These are phyloP conservation scores for Neotoma lepida DNA, from an alignment of 2,113 vertebrate species.

Conservation along the genomic window DNA sequence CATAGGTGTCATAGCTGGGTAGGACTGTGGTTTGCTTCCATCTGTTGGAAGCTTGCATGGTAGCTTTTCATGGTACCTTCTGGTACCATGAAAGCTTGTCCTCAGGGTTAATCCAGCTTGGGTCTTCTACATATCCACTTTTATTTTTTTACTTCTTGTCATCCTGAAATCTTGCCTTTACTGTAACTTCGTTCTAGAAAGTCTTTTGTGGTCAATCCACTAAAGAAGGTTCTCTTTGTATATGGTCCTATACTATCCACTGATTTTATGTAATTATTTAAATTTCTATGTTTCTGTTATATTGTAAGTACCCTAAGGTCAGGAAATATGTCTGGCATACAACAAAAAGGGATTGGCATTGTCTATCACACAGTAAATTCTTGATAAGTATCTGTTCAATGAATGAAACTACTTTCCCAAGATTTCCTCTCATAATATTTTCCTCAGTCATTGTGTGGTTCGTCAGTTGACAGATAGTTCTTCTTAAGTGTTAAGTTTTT, in stretches of 20 bases:
- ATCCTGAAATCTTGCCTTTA: slow-evolving; percentile 26
- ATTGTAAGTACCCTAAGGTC: background rate
- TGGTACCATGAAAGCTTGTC: background rate
- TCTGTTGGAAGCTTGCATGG: background rate
- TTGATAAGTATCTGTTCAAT: slow-evolving; percentile 40
- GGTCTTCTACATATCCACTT: background rate
- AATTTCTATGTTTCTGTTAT: slow-evolving; percentile 6
- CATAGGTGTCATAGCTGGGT: background rate
- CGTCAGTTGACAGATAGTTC: background rate
- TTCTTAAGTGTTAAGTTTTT: background rate
- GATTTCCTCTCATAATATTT: no score
- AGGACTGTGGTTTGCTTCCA: background rate
- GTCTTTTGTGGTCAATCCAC: background rate
- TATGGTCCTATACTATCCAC: background rate
- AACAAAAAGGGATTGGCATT: background rate
- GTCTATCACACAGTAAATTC: background rate
- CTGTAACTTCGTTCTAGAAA: background rate
- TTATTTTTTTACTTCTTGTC: slow-evolving; percentile 38
- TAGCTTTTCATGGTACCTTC: background rate
- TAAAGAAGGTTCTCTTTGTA: background rate
- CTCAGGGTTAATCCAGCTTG: background rate
- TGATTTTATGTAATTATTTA: slow-evolving; percentile 30
- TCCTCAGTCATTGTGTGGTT: slow-evolving; percentile 28
- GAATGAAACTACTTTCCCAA: slow-evolving; percentile 10
- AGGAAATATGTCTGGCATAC: background rate